Evolutionary conservation across 2,888 invertebrate genomes (phyloP), one percentile per base, ranked within the genome.

Genomic region (Tiphia femorata): DNA sequence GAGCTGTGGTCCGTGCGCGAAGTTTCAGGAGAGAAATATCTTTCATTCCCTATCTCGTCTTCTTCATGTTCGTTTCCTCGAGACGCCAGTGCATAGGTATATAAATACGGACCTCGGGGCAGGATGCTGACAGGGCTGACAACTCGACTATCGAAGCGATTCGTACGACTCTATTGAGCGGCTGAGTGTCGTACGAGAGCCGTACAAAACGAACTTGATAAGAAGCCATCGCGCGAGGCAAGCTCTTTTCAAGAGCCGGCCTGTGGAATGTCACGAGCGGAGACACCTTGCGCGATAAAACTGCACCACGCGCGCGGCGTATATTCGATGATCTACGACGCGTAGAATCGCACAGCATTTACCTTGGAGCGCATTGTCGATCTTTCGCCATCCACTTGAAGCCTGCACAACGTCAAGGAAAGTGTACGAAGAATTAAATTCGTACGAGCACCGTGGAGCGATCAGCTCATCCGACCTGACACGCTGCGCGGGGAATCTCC

Each of bases 111-210:
- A 44, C 47, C 50, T 57, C 44, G 27, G 41, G 51, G 53, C 64
- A 74, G 67, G 72, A 74, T 73, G 71, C 68, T 66, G 73, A 69
- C 70, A 73, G 73, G 72, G 71, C 68, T 66, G 73, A 69, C 70
- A 73, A 72, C 72, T 75, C 66, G 73, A 76, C 76, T 72, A 73
- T 72, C 72, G 68, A 67, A 64, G 67, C 62, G 58, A 56, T 58
- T 61, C 57, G 51, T 52, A 69, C 62, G 71, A 54, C 53, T 74
- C 65, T 69, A 76, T 77, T 76, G 73, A 72, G 57, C 67, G 62
- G 43, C 55, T 48, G 58, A 58, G 62, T 52, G 53, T 70, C 71
- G 66, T 72, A 70, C 62, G 72, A 73, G 73, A 25, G 64, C 61
- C 58, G 62, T 69, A 76, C 74, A 77, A 77, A 76, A 76, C 71